Evolutionary conservation across 2,797 vertebrate species (phyloP).

Genomic region (Sciaenops ocellatus): DNA sequence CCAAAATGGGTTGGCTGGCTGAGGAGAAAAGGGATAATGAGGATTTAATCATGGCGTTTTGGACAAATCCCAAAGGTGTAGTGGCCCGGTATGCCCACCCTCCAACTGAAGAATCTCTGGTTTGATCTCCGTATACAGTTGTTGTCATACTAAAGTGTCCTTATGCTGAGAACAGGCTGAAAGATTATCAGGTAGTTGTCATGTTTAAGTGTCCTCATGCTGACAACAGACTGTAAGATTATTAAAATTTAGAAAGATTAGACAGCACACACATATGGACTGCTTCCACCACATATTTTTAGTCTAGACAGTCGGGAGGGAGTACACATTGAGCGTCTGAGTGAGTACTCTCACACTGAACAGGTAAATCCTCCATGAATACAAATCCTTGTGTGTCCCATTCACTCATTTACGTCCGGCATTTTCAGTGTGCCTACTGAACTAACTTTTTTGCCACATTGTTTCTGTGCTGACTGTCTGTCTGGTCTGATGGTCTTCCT

Average conservation of each 20-base stretch:
- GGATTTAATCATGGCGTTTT: constrained; percentile 53
- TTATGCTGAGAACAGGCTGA: neutral
- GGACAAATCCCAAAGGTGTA: constrained; percentile 31
- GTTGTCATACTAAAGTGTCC: constrained; percentile 7
- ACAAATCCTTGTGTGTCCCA: neutral
- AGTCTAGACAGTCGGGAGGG: neutral
- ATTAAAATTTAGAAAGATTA: neutral
- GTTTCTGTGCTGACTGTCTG: neutral
- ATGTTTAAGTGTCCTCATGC: constrained; percentile 12
- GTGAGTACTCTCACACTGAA: no score
- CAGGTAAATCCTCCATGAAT: neutral
- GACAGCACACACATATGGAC: neutral
- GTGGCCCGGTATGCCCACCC: neutral
- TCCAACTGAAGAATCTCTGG: neutral
- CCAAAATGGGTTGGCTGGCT: constrained; percentile 33
- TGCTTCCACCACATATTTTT: neutral
- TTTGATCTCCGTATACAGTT: neutral
- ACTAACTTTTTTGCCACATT: neutral
- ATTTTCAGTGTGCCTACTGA: neutral
- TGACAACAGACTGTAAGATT: neutral
- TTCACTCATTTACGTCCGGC: no score
- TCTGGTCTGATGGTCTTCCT: neutral
- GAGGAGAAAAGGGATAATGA: constrained; percentile 43
- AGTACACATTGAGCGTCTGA: neutral
- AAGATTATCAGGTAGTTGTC: neutral